Evolutionary conservation across 37 sponge, comb jelly and placozoan species (phyloP), one percentile per base, ranked within the genome.

Genomic region (Diacarnus erythraeanus): DNA sequence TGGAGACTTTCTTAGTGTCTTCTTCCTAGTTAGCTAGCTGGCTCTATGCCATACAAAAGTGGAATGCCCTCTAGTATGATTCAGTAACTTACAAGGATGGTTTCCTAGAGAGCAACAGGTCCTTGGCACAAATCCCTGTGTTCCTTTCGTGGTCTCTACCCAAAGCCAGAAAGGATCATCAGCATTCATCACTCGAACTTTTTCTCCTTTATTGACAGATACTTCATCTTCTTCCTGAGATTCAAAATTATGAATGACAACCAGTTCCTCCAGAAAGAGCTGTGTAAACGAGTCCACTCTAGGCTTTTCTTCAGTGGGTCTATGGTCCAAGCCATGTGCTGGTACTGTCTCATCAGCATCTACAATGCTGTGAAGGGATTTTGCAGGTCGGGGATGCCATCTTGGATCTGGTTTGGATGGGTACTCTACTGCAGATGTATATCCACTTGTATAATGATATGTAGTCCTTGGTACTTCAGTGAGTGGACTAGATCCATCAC

Each of bases 131-230:
- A 83, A 92, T 18, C 92, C 92, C 43, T 92, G 83, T 21, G 80
- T 81, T 51, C 88, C 92, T 23, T 65, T 79, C 0, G 77, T 79
- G 0, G 92, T 92, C 37, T 66, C 73, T 30, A 92, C 77, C 92
- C 92, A 92, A 69, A 92, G 77, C 92, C 92, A 92, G 27, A 78
- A 69, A 3, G 80, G 68, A 60, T 92, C 92, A 31, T 92, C 92
- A 34, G 92, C 92, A 44, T 92, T 92, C 51, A 92, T 58, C 44
- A 92, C 92, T 12, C 58, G 39, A 64, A 92, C 92, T 41, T 64
- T 69, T 76, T 92, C 88, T 70, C 92, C 92, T 64, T 92, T 92
- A 12, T 51, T 70, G 27, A 87, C 78, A 61, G 87, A 69, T 57
- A 87, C 85, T 59, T 92, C 92, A 47, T 92, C 79, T 79, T 92